phyloP scores from a whole-genome alignment of 2,113 vertebrate species.

The Prochilodus magdalenae region DNA sequence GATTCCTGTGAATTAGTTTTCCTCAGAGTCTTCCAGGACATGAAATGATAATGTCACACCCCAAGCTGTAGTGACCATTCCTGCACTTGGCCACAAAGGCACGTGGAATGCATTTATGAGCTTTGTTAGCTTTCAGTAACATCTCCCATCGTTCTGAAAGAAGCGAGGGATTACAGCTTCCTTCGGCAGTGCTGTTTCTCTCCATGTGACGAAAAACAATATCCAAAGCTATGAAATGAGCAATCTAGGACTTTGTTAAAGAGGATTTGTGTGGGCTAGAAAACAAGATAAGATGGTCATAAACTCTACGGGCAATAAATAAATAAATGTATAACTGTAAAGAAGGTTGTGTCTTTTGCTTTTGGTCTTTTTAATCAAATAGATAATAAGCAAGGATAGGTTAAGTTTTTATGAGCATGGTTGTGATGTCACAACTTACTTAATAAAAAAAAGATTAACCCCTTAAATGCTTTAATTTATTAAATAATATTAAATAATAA shows the following conservation, averaged over 20 bases:
- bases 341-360: no score
- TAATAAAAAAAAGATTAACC: no score
- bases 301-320: background rate
- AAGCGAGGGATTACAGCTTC: background rate
- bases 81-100: conserved; percentile 1
- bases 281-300: background rate
- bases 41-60: conserved; percentile 52
- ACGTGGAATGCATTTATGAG: conserved; percentile 43
- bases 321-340: background rate
- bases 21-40: conserved; percentile 44
- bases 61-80: conserved; percentile 29
- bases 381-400: no score
- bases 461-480: no score
- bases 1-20: conserved; percentile 50
- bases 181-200: conserved; percentile 1
- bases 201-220: background rate
- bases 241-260: background rate
- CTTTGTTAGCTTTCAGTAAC: conserved; percentile 49
- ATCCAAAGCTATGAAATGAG: conserved; percentile 8
- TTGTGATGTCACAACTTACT: background rate
- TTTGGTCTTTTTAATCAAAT: no score
- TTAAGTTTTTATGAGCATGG: no score
- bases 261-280: conserved; percentile 4
- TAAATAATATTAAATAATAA: no score
- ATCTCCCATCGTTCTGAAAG: conserved; percentile 22